These are phyloP conservation scores for Acanthaster planci DNA, from an alignment of 35 echinoderm and acorn worm species.

Conservation along the genomic window DNA sequence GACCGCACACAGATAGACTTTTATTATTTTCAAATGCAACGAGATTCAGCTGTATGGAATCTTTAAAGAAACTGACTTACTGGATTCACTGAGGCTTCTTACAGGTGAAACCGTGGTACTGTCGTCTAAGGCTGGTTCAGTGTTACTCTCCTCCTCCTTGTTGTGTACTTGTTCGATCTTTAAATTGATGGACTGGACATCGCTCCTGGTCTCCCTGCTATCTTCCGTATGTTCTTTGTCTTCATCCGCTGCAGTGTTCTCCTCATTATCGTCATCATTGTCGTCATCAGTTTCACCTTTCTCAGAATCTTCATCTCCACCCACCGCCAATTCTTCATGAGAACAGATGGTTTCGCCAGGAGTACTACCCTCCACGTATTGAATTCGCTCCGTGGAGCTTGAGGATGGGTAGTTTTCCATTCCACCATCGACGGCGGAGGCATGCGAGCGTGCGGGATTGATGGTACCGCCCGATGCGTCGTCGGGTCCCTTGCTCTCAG, in stretches of 20 bases:
- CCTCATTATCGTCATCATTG: not conserved
- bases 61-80: not conserved
- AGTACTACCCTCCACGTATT: not conserved
- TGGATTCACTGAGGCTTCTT: not conserved
- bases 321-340: not conserved
- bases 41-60: too few relatives aligned
- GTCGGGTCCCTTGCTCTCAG: not conserved
- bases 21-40: too few relatives aligned
- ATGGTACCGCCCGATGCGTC: not conserved
- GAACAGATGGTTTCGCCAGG: not conserved
- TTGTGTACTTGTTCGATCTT: not conserved
- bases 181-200: not conserved
- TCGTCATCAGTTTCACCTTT: not conserved
- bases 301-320: constrained; percentile 6
- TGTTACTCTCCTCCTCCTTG: not conserved
- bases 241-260: not conserved
- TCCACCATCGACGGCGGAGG: not conserved
- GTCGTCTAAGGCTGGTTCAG: not conserved
- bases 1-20: too few relatives aligned
- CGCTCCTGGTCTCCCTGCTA: not conserved
- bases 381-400: not conserved
- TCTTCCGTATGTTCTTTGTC: not conserved
- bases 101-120: not conserved
- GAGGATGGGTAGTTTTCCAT: not conserved
- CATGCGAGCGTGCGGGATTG: too few relatives aligned